Conservation (phyloP, 1,140 invertebrate species). For the Sitophilus oryzae region DNA sequence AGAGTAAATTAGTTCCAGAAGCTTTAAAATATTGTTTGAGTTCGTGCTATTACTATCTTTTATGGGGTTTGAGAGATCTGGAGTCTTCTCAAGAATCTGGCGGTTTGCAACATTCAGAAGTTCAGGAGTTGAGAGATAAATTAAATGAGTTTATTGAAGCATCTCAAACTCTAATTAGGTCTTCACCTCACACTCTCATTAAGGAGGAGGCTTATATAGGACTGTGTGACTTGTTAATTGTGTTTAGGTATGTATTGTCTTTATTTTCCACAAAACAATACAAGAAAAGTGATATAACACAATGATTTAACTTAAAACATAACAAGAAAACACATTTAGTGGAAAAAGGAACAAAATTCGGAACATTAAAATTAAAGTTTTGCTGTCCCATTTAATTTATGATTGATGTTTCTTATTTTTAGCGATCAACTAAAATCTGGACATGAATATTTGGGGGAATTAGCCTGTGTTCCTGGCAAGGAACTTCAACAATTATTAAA, state of each 20-base stretch:
- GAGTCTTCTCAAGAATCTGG: conserved; percentile 65
- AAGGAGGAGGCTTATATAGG: conserved; percentile 71
- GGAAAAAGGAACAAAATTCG: too few species aligned
- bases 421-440: conserved; percentile 71
- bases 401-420: not conserved
- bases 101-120: conserved; percentile 37
- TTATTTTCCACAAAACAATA: too few species aligned
- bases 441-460: conserved; percentile 55
- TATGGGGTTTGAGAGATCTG: conserved; percentile 78
- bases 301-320: too few species aligned
- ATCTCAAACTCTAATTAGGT: conserved; percentile 37
- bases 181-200: conserved; percentile 36
- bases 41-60: conserved; percentile 79
- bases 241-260: conserved; percentile 54
- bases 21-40: conserved; percentile 85
- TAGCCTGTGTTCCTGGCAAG: conserved; percentile 79
- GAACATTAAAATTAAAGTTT: too few species aligned
- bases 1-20: conserved; percentile 48
- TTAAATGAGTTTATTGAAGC: conserved; percentile 41
- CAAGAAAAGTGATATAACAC: too few species aligned
- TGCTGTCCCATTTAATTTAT: not conserved
- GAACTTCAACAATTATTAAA: conserved; percentile 78
- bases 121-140: conserved; percentile 37
- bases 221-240: conserved; percentile 91
- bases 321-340: too few species aligned